These are phyloP conservation scores for Botrylloides violaceus DNA, from an alignment of 23 tunicate genomes.

Conservation along the genomic window DNA sequence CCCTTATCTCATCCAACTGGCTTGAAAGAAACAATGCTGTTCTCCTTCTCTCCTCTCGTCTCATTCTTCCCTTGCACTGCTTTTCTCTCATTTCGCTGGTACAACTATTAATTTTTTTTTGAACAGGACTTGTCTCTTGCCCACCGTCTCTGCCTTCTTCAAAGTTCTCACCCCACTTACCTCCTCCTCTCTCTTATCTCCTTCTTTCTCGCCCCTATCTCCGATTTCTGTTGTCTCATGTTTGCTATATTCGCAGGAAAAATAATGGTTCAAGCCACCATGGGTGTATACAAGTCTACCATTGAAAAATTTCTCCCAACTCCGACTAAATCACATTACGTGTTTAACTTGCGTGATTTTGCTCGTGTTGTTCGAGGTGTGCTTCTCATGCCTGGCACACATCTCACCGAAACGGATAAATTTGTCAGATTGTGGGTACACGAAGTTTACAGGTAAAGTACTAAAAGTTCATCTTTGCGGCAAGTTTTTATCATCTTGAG, in stretches of 20 bases:
- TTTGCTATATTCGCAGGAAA: conserved; percentile 38
- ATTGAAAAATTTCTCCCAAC: conserved; percentile 84
- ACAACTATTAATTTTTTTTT: too few relatives aligned
- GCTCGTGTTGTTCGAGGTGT: conserved; percentile 86
- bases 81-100: too few relatives aligned
- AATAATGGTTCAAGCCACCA: conserved; percentile 90
- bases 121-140: too few relatives aligned
- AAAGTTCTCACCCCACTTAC: too few relatives aligned
- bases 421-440: conserved; percentile 95
- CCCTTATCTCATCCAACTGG: not conserved
- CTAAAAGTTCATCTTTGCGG: too few relatives aligned
- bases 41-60: too few relatives aligned
- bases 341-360: conserved; percentile 91
- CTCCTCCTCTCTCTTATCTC: too few relatives aligned
- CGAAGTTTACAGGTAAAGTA: conserved; percentile 66
- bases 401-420: conserved; percentile 60
- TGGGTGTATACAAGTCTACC: conserved; percentile 78
- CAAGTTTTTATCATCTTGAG: not conserved
- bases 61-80: too few relatives aligned
- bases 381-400: conserved; percentile 61
- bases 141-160: too few relatives aligned
- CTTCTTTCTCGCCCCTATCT: too few relatives aligned
- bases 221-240: too few relatives aligned
- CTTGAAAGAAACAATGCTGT: too few relatives aligned
- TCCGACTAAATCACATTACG: conserved; percentile 95